phyloP scores from a whole-genome alignment of 23 tunicate genomes.

The Ascidia mentula region DNA sequence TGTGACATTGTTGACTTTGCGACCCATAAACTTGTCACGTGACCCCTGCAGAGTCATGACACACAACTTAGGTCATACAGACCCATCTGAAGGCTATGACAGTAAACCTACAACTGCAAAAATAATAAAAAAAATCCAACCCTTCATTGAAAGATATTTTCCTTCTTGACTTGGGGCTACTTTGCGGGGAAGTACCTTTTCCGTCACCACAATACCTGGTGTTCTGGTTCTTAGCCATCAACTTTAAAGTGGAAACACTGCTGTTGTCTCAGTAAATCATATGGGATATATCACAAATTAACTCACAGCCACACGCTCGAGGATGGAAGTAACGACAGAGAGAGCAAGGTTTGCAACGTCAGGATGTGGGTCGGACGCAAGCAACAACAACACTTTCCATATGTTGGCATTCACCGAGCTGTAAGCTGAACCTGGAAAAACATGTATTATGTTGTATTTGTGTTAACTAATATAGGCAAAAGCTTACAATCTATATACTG shows the following conservation, averaged over 20 bases:
- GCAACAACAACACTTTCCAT: constrained; percentile 65
- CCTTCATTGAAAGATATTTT: constrained; percentile 5
- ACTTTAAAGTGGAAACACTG: not conserved
- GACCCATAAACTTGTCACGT: no score
- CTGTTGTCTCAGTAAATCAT: not conserved
- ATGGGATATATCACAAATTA: no score
- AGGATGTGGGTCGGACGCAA: constrained; percentile 83
- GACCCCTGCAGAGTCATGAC: no score
- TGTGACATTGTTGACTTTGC: no score
- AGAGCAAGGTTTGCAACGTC: constrained; percentile 51
- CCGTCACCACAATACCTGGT: constrained; percentile 24
- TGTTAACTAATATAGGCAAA: no score
- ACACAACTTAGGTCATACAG: no score
- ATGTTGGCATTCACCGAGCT: constrained; percentile 82
- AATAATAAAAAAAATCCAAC: no score
- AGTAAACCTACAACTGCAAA: no score
- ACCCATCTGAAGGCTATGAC: no score
- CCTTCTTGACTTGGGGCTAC: constrained; percentile 22
- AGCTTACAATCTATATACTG: no score
- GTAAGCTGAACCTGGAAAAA: constrained; percentile 66
- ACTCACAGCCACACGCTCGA: constrained; percentile 66
- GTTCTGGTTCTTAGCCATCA: constrained; percentile 55
- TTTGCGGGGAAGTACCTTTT: constrained; percentile 21
- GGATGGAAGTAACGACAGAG: constrained; percentile 41
- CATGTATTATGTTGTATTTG: no score